These are phyloP conservation scores for Falco rusticolus DNA, from an alignment of 2,797 vertebrate genomes.

Conservation along the genomic window DNA sequence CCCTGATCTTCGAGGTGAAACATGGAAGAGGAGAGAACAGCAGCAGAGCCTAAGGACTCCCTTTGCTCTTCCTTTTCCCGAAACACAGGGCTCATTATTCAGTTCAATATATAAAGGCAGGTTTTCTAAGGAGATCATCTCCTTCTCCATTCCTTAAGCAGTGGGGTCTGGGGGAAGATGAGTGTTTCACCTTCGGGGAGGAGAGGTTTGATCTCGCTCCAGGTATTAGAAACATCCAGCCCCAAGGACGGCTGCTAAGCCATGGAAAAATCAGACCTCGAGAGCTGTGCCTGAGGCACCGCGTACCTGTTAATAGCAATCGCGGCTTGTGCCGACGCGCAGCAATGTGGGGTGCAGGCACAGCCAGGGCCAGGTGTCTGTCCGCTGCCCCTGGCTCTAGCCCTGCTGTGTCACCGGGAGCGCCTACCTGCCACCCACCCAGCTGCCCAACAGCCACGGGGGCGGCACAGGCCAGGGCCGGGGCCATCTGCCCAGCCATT, in stretches of 20 bases:
- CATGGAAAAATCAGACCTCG: background rate
- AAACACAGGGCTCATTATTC: background rate
- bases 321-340: fast-evolving
- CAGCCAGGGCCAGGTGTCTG: background rate
- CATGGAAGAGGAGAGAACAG: background rate
- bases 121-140: background rate
- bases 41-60: background rate
- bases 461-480: background rate
- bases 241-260: background rate
- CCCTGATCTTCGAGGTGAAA: background rate
- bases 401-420: fast-evolving
- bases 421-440: background rate
- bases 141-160: background rate
- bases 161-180: no score
- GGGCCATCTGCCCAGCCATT: background rate
- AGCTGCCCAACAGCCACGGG: background rate
- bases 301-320: background rate
- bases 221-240: fast-evolving
- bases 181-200: fast-evolving
- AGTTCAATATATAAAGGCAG: background rate
- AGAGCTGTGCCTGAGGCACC: background rate
- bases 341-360: background rate
- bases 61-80: background rate
- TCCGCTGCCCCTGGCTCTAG: background rate
- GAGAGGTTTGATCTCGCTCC: background rate